Evolutionary conservation across 2,888 invertebrate genomes (phyloP).

Genomic region (Eristalis arbustorum): DNA sequence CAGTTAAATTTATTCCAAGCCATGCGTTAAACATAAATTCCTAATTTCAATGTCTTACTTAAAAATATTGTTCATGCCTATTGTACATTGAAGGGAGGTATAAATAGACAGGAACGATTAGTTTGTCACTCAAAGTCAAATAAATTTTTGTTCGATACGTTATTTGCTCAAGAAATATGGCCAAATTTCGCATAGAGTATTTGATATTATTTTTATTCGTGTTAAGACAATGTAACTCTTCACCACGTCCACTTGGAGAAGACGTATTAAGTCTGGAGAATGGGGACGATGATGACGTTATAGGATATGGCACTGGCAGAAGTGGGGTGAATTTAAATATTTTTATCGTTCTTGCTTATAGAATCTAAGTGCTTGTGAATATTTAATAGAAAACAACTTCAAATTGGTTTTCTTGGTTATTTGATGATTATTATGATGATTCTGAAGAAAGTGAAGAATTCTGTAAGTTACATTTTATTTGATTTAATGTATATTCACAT

Average conservation of each 20-base stretch:
- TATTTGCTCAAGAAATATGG: neutral
- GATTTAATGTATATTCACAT: neutral
- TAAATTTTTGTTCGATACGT: neutral
- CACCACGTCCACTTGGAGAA: neutral
- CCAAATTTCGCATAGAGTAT: neutral
- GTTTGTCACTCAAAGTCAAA: neutral
- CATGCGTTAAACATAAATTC: neutral
- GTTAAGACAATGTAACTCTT: neutral
- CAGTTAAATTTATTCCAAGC: constrained; percentile 14
- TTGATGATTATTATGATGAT: constrained; percentile 45
- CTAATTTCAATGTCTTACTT: neutral
- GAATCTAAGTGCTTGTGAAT: neutral
- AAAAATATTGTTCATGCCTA: neutral
- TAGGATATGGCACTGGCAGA: neutral
- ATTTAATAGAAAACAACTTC: neutral
- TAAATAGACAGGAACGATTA: constrained; percentile 6
- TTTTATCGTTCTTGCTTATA: neutral
- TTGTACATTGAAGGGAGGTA: neutral
- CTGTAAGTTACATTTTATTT: constrained; percentile 59
- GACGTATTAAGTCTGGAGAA: neutral
- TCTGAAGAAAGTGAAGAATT: constrained; percentile 61
- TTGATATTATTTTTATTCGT: neutral
- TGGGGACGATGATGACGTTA: neutral
- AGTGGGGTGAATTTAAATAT: neutral
- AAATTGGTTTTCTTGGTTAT: constrained; percentile 60